These are phyloP conservation scores for Cordylochernes scorpioides DNA, from an alignment of 2,888 invertebrate species.

Conservation along the genomic window DNA sequence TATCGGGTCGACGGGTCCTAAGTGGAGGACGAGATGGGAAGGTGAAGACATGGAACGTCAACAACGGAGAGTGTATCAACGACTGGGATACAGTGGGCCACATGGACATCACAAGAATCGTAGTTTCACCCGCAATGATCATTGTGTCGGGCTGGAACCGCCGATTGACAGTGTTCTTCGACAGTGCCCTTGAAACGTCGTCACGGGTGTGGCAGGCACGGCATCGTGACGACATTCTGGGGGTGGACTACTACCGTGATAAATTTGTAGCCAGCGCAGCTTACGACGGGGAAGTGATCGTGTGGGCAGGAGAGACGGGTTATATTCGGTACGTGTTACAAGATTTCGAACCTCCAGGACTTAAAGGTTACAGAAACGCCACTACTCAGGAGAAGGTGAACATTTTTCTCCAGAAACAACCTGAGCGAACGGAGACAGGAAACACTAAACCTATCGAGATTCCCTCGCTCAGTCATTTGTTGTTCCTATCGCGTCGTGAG, in stretches of 20 bases:
- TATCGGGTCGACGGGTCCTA: background rate
- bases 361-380: background rate
- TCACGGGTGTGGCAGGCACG: conserved; percentile 39
- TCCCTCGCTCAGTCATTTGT: conserved; percentile 35
- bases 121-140: conserved; percentile 32
- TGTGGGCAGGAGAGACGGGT: conserved; percentile 57
- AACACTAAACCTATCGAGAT: conserved; percentile 1
- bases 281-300: conserved; percentile 46
- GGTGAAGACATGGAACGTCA: conserved; percentile 59
- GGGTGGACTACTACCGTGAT: conserved; percentile 33
- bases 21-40: conserved; percentile 34
- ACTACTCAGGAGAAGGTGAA: background rate
- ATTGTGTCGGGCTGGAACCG: conserved; percentile 52
- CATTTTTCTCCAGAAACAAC: no score
- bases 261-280: conserved; percentile 43
- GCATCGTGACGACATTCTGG: conserved; percentile 46
- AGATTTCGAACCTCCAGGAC: background rate
- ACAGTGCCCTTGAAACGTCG: conserved; percentile 27
- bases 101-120: conserved; percentile 29
- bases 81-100: conserved; percentile 35
- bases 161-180: conserved; percentile 38
- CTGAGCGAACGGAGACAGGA: conserved; percentile 8
- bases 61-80: conserved; percentile 42
- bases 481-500: conserved; percentile 36
- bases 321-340: conserved; percentile 32